These are phyloP conservation scores for Apamea sordens DNA, from an alignment of 2,888 invertebrate genomes.

Conservation along the genomic window DNA sequence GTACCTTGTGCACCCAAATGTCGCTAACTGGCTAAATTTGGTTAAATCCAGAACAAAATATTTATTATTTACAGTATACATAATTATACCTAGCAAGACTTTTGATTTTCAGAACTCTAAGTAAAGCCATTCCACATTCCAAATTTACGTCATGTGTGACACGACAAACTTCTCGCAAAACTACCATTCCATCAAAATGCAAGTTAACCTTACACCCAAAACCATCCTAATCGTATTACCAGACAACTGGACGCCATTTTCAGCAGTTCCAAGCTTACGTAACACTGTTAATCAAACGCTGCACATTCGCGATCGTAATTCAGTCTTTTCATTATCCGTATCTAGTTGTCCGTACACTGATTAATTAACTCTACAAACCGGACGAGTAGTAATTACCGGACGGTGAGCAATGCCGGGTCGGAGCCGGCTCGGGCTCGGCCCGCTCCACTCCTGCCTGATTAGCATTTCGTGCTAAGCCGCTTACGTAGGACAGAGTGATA, in stretches of 20 bases:
- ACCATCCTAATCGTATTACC: neutral
- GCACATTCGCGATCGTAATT: constrained; percentile 48
- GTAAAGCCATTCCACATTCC: neutral
- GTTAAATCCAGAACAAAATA: neutral
- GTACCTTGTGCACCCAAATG: neutral
- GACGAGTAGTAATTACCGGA: constrained; percentile 64
- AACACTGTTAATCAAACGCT: constrained; percentile 31
- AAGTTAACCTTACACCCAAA: neutral
- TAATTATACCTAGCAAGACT: too few species aligned
- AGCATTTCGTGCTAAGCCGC: constrained; percentile 59
- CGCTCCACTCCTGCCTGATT: constrained; percentile 52
- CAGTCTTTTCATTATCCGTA: constrained; percentile 56
- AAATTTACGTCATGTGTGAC: neutral
- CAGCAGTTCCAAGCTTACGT: constrained; percentile 3
- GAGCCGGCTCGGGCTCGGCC: constrained; percentile 18
- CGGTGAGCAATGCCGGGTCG: constrained; percentile 29
- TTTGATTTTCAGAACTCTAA: neutral
- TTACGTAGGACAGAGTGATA: constrained; percentile 54
- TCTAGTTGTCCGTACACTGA: constrained; percentile 56
- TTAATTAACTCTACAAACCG: constrained; percentile 65
- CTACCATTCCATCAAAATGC: neutral
- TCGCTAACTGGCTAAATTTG: neutral
- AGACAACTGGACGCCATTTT: constrained; percentile 6
- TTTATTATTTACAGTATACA: neutral
- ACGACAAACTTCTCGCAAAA: neutral